Conservation (phyloP, 2,888 invertebrate genomes). For the Serrognathus titanus region DNA sequence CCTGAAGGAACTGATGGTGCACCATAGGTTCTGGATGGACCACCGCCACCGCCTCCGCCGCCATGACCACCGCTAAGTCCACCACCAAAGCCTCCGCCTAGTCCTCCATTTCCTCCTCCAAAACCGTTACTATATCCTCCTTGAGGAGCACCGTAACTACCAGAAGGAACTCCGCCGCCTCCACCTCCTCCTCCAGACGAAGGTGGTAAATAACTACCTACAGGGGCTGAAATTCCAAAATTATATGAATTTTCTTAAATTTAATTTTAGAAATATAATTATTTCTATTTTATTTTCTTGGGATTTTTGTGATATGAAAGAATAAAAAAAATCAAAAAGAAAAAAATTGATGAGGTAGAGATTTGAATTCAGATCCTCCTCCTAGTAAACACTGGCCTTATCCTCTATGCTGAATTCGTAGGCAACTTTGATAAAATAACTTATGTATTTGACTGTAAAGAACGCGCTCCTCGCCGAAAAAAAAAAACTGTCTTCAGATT, state of each 20-base stretch:
- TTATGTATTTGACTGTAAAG: not conserved
- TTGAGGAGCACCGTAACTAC: conserved; percentile 28
- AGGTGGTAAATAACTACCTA: conserved; percentile 8
- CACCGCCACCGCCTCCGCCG: conserved; percentile 29
- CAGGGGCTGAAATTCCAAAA: conserved; percentile 8
- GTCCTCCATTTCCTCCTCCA: conserved; percentile 20
- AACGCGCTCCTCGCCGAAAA: too few relatives aligned
- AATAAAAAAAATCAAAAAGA: too few relatives aligned
- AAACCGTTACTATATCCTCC: conserved; percentile 27
- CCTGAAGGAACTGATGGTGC: conserved; percentile 37
- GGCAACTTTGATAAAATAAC: not conserved
- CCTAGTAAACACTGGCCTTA: too few relatives aligned
- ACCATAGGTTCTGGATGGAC: conserved; percentile 28
- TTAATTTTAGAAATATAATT: not conserved
- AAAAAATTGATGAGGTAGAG: too few relatives aligned
- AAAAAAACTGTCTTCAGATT: too few relatives aligned
- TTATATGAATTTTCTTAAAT: not conserved
- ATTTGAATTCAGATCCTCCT: too few relatives aligned
- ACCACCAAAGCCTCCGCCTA: conserved; percentile 29
- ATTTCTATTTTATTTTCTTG: too few relatives aligned
- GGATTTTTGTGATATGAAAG: too few relatives aligned
- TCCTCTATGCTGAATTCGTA: too few relatives aligned
- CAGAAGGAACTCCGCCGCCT: conserved; percentile 36
- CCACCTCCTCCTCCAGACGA: conserved; percentile 16
- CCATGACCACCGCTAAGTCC: conserved; percentile 19